Conservation (phyloP, 1,140 invertebrate species). For the Anadara kagoshimensis region DNA sequence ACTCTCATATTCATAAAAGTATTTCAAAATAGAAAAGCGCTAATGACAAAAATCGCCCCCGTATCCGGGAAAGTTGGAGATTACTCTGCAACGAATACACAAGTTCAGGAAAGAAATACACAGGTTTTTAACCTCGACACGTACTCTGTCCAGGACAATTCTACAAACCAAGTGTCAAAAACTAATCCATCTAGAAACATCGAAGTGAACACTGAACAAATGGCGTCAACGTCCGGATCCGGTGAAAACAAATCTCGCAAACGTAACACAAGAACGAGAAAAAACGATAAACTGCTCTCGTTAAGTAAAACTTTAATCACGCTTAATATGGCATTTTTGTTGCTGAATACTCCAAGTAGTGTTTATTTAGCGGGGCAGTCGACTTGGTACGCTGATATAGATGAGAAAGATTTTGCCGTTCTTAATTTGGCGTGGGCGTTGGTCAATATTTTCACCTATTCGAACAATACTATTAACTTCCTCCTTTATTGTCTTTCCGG, state of each 20-base stretch:
- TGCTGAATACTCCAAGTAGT: conserved; percentile 51
- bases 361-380: conserved; percentile 43
- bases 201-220: background rate
- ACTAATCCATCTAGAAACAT: no score
- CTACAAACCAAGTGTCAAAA: no score
- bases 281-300: conserved; percentile 22
- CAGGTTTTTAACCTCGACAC: no score
- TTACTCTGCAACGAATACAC: no score
- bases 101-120: no score
- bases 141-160: no score
- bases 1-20: conserved; percentile 45
- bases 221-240: background rate
- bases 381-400: conserved; percentile 10
- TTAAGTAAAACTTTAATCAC: conserved; percentile 49
- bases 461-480: conserved; percentile 36
- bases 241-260: background rate
- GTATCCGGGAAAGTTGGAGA: background rate
- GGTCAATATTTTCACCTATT: conserved; percentile 35
- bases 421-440: conserved; percentile 31
- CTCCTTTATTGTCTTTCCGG: conserved; percentile 32
- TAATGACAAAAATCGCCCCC: conserved; percentile 9
- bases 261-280: no score
- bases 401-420: conserved; percentile 1
- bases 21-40: conserved; percentile 9
- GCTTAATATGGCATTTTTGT: conserved; percentile 47